Evolutionary conservation across 2,888 invertebrate genomes (phyloP).

Genomic region (Sarcophaga subvicina): DNA sequence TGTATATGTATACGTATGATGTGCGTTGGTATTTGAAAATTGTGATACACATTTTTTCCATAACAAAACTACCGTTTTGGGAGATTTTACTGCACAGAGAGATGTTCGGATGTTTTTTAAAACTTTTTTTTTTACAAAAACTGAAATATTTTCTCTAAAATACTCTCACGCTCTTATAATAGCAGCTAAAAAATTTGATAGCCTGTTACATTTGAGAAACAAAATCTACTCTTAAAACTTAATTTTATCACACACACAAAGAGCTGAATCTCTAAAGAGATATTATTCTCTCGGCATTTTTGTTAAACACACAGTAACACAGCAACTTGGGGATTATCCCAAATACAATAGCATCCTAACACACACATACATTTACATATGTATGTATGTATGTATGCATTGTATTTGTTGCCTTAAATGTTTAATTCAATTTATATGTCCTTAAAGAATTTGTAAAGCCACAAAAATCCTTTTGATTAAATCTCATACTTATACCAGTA

Average conservation of each 20-base stretch:
- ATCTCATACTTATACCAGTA: constrained; percentile 22
- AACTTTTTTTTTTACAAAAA: background rate
- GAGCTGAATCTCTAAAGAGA: background rate
- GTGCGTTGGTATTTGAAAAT: background rate
- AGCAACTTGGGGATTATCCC: constrained; percentile 66
- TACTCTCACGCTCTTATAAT: background rate
- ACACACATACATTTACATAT: background rate
- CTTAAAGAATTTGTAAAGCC: constrained; percentile 48
- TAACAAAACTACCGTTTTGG: background rate
- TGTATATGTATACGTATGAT: background rate
- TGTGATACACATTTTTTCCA: constrained; percentile 13
- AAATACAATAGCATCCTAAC: constrained; percentile 15
- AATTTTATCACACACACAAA: constrained; percentile 25
- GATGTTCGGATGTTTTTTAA: background rate
- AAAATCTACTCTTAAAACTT: constrained; percentile 77
- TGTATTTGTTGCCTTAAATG: constrained; percentile 4
- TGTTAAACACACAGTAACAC: constrained; percentile 19
- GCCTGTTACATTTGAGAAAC: constrained; percentile 80
- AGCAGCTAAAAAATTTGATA: constrained; percentile 70
- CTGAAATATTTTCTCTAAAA: constrained; percentile 4
- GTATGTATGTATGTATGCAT: background rate
- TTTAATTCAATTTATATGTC: constrained; percentile 46
- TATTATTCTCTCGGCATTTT: constrained; percentile 36
- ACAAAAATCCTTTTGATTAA: constrained; percentile 39
- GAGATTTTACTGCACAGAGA: background rate